Percentiles rank a stretch among this genome's conserved stretches.
Evolutionary conservation across 1,140 invertebrate genomes (phyloP).

Genomic region (Calephelis nemesis): DNA sequence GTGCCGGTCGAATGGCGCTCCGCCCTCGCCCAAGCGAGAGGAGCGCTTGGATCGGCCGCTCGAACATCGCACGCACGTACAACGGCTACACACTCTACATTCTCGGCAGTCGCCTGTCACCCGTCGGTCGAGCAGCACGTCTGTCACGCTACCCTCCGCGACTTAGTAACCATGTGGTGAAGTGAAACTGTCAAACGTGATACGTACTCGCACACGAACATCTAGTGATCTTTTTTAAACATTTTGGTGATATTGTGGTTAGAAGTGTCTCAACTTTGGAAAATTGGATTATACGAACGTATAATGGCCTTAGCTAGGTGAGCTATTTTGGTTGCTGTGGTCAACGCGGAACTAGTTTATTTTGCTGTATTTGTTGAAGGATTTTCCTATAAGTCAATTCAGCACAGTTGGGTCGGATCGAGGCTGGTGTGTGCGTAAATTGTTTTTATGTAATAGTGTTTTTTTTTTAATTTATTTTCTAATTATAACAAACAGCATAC

Average conservation of each 20-base stretch:
- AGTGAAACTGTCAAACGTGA: constrained; percentile 77
- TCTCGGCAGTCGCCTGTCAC: constrained; percentile 55
- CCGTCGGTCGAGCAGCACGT: constrained; percentile 53
- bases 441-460: constrained; percentile 31
- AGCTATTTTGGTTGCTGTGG: constrained; percentile 76
- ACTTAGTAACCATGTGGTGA: constrained; percentile 71
- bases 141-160: constrained; percentile 46
- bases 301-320: constrained; percentile 79
- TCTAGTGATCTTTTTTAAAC: constrained; percentile 43
- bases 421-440: constrained; percentile 18
- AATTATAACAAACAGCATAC: constrained; percentile 49
- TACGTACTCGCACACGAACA: constrained; percentile 58
- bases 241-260: constrained; percentile 59
- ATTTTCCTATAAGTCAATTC: constrained; percentile 45
- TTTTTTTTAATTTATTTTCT: constrained; percentile 28
- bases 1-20: constrained; percentile 54
- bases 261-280: constrained; percentile 47
- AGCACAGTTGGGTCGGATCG: not conserved
- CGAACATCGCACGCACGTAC: constrained; percentile 34
- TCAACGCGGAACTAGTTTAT: constrained; percentile 76
- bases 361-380: constrained; percentile 67
- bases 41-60: constrained; percentile 34
- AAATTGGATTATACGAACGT: constrained; percentile 76
- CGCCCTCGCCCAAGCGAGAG: constrained; percentile 60
- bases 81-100: not conserved